Conservation (phyloP, 2,888 invertebrate genomes). For the Megalurothrips usitatus region DNA sequence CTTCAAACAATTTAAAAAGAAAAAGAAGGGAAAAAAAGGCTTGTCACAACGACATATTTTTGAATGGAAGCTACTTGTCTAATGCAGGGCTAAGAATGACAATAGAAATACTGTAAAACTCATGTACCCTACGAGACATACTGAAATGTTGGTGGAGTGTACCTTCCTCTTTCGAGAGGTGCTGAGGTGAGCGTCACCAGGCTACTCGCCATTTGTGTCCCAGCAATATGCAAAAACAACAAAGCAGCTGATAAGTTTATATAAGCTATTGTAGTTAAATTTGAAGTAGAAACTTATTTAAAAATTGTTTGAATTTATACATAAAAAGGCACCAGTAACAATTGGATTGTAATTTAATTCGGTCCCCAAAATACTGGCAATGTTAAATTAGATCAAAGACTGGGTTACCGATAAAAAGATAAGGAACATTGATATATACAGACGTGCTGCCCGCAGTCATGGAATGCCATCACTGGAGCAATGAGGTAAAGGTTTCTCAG, state of each 20-base stretch:
- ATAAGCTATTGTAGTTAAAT: background rate
- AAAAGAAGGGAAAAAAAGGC: background rate
- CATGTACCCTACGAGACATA: background rate
- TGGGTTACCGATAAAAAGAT: too few species aligned
- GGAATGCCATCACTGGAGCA: too few species aligned
- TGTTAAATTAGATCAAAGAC: too few species aligned
- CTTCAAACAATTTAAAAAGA: background rate
- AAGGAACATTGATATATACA: too few species aligned
- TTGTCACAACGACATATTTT: background rate
- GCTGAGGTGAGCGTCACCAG: background rate
- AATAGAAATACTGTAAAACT: background rate
- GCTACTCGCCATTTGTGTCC: slow-evolving; percentile 3
- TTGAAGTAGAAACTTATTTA: too few species aligned
- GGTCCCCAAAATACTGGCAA: too few species aligned
- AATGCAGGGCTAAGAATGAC: background rate
- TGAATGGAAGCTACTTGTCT: background rate
- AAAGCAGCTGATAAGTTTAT: background rate
- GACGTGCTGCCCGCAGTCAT: too few species aligned
- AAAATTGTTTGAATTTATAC: too few species aligned
- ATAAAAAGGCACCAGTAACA: too few species aligned
- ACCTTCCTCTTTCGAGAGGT: slow-evolving; percentile 19
- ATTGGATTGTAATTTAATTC: too few species aligned
- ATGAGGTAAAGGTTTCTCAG: too few species aligned
- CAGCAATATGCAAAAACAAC: slow-evolving; percentile 17
- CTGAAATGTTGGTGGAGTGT: background rate